Conservation (phyloP, 1,140 invertebrate species). For the Drosophila simulans region DNA sequence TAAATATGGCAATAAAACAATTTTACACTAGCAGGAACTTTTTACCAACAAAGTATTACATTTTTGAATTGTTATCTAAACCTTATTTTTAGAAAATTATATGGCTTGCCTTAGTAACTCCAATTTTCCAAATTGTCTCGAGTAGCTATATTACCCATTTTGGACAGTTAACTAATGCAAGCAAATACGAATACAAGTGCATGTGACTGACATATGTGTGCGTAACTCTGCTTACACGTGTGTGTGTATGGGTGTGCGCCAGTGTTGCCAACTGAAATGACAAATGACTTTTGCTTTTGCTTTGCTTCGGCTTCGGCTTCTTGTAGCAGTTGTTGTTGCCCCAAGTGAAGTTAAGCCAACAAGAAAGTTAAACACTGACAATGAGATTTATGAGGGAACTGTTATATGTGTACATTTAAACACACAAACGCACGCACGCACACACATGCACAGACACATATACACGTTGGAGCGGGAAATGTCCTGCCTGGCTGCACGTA, state of each 20-base stretch:
- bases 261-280: constrained; percentile 77
- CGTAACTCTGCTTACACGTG: constrained; percentile 5
- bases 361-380: constrained; percentile 83
- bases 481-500: constrained; percentile 77
- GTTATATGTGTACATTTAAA: constrained; percentile 20
- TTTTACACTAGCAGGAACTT: too few relatives aligned
- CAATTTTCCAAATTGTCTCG: too few relatives aligned
- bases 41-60: too few relatives aligned
- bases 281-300: constrained; percentile 80
- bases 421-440: constrained; percentile 7
- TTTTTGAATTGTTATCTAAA: too few relatives aligned
- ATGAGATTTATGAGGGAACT: constrained; percentile 76
- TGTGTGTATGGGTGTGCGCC: constrained; percentile 14
- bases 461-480: neutral
- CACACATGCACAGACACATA: neutral
- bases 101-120: too few relatives aligned
- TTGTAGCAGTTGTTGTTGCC: constrained; percentile 54
- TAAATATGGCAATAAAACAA: too few relatives aligned
- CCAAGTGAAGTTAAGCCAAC: constrained; percentile 78
- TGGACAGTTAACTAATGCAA: constrained; percentile 17
- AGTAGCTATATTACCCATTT: neutral
- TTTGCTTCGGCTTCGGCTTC: constrained; percentile 3
- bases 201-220: constrained; percentile 20
- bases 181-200: constrained; percentile 28
- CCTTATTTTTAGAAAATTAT: too few relatives aligned